phyloP scores from a whole-genome alignment of 2,888 invertebrate genomes.

The Xanthia icteritia region DNA sequence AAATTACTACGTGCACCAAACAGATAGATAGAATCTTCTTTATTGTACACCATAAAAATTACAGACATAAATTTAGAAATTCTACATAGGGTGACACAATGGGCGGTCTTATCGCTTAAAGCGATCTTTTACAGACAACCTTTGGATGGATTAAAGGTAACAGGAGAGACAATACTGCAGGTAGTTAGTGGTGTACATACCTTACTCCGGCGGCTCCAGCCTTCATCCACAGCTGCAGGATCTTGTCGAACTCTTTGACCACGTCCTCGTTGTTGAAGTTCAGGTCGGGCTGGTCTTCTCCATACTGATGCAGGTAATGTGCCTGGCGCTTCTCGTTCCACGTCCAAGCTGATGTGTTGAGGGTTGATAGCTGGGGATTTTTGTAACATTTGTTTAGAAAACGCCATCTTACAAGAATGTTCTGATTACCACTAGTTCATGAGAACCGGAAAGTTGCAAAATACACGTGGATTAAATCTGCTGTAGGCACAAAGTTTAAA shows the following conservation, averaged over 20 bases:
- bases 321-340: constrained; percentile 91
- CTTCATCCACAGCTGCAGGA: constrained; percentile 93
- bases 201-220: constrained; percentile 96
- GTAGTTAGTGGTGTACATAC: no score
- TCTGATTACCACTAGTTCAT: not conserved
- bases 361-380: constrained; percentile 75
- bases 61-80: no score
- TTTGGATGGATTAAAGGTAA: no score
- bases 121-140: no score
- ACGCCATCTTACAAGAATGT: no score
- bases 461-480: not conserved
- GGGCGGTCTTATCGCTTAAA: no score
- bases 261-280: constrained; percentile 94
- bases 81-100: no score
- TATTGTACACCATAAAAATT: no score
- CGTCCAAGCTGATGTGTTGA: constrained; percentile 92
- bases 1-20: no score
- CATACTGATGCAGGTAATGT: constrained; percentile 95
- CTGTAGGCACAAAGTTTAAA: not conserved
- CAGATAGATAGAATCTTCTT: no score
- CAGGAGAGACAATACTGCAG: no score
- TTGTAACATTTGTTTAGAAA: not conserved
- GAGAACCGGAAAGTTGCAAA: not conserved
- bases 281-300: constrained; percentile 93
- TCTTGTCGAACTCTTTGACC: constrained; percentile 91